phyloP scores from a whole-genome alignment of 2,113 vertebrate species.

The Halcyon malimbica region DNA sequence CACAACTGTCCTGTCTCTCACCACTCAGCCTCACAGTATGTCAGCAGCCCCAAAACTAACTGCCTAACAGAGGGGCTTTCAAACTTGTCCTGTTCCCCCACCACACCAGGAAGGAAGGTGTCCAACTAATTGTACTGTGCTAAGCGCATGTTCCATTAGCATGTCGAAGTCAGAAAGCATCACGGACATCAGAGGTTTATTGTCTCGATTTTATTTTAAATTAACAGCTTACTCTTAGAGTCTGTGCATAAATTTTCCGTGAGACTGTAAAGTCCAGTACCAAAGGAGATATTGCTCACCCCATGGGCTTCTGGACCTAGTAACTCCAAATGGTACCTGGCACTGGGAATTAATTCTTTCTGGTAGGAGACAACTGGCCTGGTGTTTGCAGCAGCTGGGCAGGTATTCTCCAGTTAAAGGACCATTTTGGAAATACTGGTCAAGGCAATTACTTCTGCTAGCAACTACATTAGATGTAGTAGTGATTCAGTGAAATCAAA shows the following conservation, averaged over 20 bases:
- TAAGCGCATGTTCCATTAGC: neutral
- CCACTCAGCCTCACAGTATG: neutral
- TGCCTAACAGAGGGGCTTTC: neutral
- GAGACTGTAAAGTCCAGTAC: neutral
- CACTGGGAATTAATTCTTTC: conserved; percentile 57
- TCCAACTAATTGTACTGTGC: neutral
- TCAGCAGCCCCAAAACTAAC: neutral
- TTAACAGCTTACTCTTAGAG: neutral
- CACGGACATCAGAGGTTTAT: neutral
- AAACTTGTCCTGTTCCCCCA: neutral
- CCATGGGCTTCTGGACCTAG: neutral
- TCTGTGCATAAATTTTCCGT: neutral
- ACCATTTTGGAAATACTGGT: neutral
- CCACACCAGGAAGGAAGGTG: neutral
- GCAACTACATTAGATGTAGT: neutral
- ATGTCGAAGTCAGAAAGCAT: neutral
- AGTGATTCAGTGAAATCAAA: neutral
- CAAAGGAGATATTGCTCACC: neutral
- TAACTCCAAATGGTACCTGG: conserved; percentile 27
- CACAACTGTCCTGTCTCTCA: neutral
- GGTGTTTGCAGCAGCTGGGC: conserved; percentile 22
- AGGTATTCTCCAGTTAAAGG: conserved; percentile 15
- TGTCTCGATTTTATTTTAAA: neutral
- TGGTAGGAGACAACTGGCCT: conserved; percentile 4
- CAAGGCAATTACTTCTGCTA: neutral